A percentile compares a stretch with the other conserved stretches of the same genome.
Conservation (phyloP, 2,797 vertebrate genomes). For the Paedocypris micromegethes region DNA sequence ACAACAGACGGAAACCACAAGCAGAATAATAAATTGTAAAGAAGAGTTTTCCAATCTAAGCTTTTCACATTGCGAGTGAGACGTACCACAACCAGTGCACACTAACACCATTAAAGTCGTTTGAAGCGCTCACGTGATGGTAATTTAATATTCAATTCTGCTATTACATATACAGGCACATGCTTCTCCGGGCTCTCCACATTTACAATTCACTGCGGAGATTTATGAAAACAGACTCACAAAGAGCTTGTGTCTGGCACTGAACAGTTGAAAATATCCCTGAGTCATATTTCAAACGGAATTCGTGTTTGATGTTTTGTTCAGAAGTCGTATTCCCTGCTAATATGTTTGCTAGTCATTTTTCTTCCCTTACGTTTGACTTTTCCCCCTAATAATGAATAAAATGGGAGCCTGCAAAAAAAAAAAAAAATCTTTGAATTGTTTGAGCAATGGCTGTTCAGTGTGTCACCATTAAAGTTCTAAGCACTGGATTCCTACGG, state of each 20-base stretch:
- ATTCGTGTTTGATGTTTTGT: constrained; percentile 36
- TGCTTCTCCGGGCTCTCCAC: constrained; percentile 1
- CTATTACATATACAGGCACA: not conserved
- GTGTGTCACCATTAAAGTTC: constrained; percentile 38
- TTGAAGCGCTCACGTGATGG: no score
- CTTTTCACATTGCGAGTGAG: no score
- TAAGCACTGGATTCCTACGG: not conserved
- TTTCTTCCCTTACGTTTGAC: constrained; percentile 13
- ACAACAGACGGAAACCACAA: no score
- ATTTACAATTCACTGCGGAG: constrained; percentile 19
- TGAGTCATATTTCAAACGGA: constrained; percentile 24
- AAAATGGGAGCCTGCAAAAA: constrained; percentile 16
- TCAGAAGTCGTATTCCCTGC: constrained; percentile 18
- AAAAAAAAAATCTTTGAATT: constrained; percentile 36
- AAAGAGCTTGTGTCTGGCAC: constrained; percentile 21
- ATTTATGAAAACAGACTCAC: constrained; percentile 15
- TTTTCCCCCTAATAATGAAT: constrained; percentile 10
- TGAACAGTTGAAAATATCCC: constrained; percentile 28
- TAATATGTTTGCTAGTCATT: constrained; percentile 34
- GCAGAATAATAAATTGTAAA: no score
- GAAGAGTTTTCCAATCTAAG: no score
- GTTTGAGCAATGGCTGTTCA: constrained; percentile 23
- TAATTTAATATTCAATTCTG: no score
- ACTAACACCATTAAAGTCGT: no score
- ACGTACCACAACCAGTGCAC: no score